A percentile compares a stretch with the other conserved stretches of the same genome.
Evolutionary conservation across 2,888 invertebrate species (phyloP).

Genomic region (Yponomeuta sedellus): DNA sequence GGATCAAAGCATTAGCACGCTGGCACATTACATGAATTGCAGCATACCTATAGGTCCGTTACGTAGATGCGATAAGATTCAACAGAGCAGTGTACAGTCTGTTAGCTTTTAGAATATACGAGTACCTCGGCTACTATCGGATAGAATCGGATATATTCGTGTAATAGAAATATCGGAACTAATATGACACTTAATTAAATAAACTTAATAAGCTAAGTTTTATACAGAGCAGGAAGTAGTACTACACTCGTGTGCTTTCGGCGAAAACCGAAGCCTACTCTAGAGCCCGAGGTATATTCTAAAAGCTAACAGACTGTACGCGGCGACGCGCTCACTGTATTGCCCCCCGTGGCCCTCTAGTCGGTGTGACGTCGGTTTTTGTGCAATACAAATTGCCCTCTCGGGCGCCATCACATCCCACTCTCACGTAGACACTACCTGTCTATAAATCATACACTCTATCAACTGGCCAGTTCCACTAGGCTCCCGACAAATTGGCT

Average conservation of each 20-base stretch:
- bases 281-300: no score
- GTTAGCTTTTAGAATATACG: no score
- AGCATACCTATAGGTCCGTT: not conserved
- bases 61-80: not conserved
- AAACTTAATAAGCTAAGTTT: no score
- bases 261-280: no score
- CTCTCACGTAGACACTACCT: constrained; percentile 40
- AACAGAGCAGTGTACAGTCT: not conserved
- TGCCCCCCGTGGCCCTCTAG: constrained; percentile 18
- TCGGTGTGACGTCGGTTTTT: constrained; percentile 45
- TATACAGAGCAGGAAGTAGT: no score
- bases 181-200: no score
- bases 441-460: constrained; percentile 48
- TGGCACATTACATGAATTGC: not conserved
- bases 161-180: no score
- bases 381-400: constrained; percentile 48
- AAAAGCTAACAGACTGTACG: no score
- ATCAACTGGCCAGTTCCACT: constrained; percentile 11
- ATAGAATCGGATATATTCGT: no score
- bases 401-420: constrained; percentile 33
- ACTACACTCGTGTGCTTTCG: no score
- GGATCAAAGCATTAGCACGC: not conserved
- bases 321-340: not conserved
- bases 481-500: constrained; percentile 17
- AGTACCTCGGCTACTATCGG: no score